Evolutionary conservation across 2,797 vertebrate species (phyloP).

Genomic region (Luscinia luscinia): DNA sequence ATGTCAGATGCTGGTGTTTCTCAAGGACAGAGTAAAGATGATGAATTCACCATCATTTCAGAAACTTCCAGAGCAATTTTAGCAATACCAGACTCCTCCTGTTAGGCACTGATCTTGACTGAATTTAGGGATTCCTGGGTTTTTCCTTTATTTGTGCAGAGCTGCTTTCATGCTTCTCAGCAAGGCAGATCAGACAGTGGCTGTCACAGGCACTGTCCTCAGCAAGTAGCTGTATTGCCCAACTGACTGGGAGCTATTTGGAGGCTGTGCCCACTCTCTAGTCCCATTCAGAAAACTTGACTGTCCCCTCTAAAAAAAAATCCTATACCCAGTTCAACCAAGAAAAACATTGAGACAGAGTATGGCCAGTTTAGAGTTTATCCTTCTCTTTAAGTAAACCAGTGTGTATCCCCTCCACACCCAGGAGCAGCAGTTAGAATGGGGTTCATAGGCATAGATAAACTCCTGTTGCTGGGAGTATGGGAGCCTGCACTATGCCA

Average conservation of each 20-base stretch:
- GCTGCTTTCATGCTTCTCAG: background rate
- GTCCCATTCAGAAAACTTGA: background rate
- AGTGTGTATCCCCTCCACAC: background rate
- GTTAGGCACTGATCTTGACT: background rate
- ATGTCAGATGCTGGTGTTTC: background rate
- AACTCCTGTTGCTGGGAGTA: background rate
- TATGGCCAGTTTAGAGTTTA: background rate
- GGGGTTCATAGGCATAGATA: background rate
- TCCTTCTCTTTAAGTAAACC: background rate
- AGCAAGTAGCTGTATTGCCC: background rate
- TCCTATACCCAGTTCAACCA: background rate
- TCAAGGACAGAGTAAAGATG: background rate
- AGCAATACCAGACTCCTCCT: background rate
- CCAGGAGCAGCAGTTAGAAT: background rate
- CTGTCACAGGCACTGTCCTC: background rate
- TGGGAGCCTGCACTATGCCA: background rate
- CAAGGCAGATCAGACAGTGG: background rate
- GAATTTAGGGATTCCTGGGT: background rate
- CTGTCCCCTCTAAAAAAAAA: background rate
- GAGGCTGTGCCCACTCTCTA: background rate
- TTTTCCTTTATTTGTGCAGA: background rate
- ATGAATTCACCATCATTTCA: background rate
- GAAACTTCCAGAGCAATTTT: background rate
- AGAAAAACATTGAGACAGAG: background rate
- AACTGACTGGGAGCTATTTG: rapidly evolving